Percentiles rank a stretch among this genome's conserved stretches.
Evolutionary conservation across 2,888 invertebrate species (phyloP).

Genomic region (Homarus gammarus): DNA sequence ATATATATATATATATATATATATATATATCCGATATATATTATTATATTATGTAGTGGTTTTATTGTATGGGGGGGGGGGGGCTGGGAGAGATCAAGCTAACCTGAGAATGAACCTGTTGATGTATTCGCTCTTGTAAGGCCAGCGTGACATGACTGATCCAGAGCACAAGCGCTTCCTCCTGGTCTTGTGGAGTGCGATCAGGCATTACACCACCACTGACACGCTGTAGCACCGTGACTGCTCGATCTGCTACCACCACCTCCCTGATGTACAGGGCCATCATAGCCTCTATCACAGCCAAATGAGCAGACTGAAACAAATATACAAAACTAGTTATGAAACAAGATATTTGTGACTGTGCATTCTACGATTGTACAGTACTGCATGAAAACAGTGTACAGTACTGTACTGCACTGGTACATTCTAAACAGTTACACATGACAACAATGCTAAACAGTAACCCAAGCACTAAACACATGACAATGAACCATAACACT

Average conservation of each 20-base stretch:
- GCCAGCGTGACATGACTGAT: conserved; percentile 86
- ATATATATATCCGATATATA: too few relatives aligned
- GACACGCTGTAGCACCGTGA: conserved; percentile 91
- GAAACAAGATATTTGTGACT: background rate
- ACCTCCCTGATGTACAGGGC: conserved; percentile 94
- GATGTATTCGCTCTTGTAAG: conserved; percentile 70
- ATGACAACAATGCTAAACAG: too few relatives aligned
- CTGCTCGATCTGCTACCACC: conserved; percentile 91
- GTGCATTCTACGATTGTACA: too few relatives aligned
- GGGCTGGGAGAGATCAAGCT: background rate
- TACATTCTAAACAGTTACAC: too few relatives aligned
- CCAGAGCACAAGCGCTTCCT: conserved; percentile 92
- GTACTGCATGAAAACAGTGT: too few relatives aligned
- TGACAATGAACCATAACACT: too few relatives aligned
- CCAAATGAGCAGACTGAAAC: conserved; percentile 95
- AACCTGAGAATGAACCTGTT: conserved; percentile 66
- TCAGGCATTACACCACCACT: conserved; percentile 80
- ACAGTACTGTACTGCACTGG: too few relatives aligned
- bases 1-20: too few relatives aligned
- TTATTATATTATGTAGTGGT: too few relatives aligned
- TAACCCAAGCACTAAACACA: too few relatives aligned
- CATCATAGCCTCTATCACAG: conserved; percentile 97
- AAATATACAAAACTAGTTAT: conserved; percentile 1
- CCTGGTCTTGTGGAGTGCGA: conserved; percentile 82
- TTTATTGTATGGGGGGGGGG: too few relatives aligned